Percentiles rank a stretch among this genome's conserved stretches.
Conservation (phyloP, 2,797 vertebrate genomes). For the Potorous gilbertii region DNA sequence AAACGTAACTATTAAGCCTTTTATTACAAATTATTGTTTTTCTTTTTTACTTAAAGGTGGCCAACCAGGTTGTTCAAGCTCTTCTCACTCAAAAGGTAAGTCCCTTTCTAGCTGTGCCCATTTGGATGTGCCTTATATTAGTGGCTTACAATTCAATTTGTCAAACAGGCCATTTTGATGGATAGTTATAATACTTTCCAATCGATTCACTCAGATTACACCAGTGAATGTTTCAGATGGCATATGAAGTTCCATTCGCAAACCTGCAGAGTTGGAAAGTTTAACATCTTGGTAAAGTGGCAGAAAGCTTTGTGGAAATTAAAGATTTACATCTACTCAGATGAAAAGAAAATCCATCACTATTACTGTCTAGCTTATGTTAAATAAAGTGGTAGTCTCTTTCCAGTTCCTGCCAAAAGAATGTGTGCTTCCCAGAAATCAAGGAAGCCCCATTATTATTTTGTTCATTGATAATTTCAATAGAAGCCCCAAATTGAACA, state of each 20-base stretch:
- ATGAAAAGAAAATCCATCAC: slow-evolving; percentile 1
- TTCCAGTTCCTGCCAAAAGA: not conserved
- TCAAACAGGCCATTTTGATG: slow-evolving; percentile 60
- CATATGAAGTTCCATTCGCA: slow-evolving; percentile 18
- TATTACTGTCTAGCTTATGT: slow-evolving; percentile 33
- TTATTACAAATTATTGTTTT: slow-evolving; percentile 50
- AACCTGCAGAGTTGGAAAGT: slow-evolving; percentile 35
- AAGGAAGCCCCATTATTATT: not conserved
- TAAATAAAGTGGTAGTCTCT: not conserved
- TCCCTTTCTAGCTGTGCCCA: slow-evolving; percentile 53
- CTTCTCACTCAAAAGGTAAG: slow-evolving; percentile 97
- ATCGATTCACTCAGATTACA: slow-evolving; percentile 60
- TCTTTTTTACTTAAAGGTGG: slow-evolving; percentile 87
- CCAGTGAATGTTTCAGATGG: slow-evolving; percentile 34
- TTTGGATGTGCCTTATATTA: slow-evolving; percentile 39
- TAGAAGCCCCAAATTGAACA: not conserved
- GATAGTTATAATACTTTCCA: slow-evolving; percentile 50
- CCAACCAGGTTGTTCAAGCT: slow-evolving; percentile 96
- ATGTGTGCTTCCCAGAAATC: not conserved
- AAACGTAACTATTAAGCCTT: not conserved
- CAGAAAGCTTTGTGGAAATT: slow-evolving; percentile 33
- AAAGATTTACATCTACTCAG: not conserved
- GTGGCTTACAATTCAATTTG: slow-evolving; percentile 36
- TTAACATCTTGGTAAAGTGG: slow-evolving; percentile 11
- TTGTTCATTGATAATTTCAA: not conserved